Conservation (phyloP, 2,113 vertebrate species). For the Trinectes maculatus region DNA sequence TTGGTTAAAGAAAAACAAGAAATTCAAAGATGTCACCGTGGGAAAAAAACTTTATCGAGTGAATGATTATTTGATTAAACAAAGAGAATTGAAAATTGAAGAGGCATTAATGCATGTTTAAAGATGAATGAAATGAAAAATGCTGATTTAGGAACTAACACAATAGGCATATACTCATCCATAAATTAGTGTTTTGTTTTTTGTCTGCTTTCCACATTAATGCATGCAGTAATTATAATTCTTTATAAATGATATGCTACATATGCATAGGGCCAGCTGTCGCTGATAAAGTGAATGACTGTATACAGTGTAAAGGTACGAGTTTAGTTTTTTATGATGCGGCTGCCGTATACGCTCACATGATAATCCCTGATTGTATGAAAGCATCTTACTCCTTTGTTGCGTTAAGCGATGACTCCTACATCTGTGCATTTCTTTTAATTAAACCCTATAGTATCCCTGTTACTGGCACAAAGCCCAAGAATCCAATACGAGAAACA, state of each 20-base stretch:
- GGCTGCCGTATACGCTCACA: not conserved
- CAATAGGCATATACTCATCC: too few relatives aligned
- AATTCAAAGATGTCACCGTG: too few relatives aligned
- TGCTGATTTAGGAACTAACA: not conserved
- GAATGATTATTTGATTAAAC: too few relatives aligned
- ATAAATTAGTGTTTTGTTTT: too few relatives aligned
- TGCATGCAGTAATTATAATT: too few relatives aligned
- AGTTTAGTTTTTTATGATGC: not conserved
- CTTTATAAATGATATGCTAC: too few relatives aligned
- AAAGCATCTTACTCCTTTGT: slow-evolving; percentile 24
- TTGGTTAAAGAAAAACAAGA: not conserved
- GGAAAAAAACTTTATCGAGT: too few relatives aligned
- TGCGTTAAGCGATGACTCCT: slow-evolving; percentile 2
- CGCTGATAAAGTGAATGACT: not conserved
- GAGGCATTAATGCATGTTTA: not conserved
- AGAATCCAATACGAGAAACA: slow-evolving; percentile 39
- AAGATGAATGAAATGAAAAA: not conserved
- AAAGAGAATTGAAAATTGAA: not conserved
- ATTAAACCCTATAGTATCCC: slow-evolving; percentile 15
- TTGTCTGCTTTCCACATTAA: too few relatives aligned
- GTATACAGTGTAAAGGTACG: not conserved
- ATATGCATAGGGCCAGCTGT: not conserved
- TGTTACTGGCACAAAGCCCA: slow-evolving; percentile 12
- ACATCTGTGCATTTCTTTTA: slow-evolving; percentile 11
- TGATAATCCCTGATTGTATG: not conserved